Base-by-base conservation (phyloP, 35 echinoderm and acorn worm species). In the Holothuria glaberrima region DNA sequence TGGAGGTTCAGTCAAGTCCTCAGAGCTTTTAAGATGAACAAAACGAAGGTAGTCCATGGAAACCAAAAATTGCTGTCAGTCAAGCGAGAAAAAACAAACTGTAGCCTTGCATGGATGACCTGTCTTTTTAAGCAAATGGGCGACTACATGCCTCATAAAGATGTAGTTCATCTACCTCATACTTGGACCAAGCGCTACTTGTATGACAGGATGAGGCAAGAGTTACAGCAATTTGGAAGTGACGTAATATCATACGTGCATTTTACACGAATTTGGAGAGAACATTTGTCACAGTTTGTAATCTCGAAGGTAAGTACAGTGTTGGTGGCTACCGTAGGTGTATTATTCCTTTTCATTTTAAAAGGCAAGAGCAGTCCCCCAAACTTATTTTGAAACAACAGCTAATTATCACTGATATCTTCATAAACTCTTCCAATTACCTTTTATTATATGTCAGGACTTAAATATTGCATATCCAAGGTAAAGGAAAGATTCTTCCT, bases 161-260 rank as follows among this genome's bases (percentile, higher is more conserved):
- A 71, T 16, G 32, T 30, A 1, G 13, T 71, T 71, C 4, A 71
- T 25, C 68, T 71, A 0, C 68, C 68, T 30, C 68, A 71, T 6
- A 30, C 68, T 71, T 71, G 68, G 68, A 71, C 68, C 21, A 71
- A 71, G 29, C 21, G 68, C 10, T 71, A 71, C 32, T 30, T 71
- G 26, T 71, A 71, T 71, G 22, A 71, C 3, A 25, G 68, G 13
- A 71, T 71, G 68, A 16, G 13, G 12, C 6, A 4, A 30, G 68
- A 71, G 13, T 4, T 46, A 10, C 44, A 46, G 44, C 44, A 4
- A 46, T 46, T 46, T 46, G 44, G 44, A 46, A 10, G 16, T n/a
- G 64, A 68, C 4, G 30, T 26, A 7, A 68, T 68, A 68, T 68
- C 64, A 4, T 68, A 68, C 16, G 64, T 26, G 4, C 30, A 68